phyloP scores from a whole-genome alignment of 2,888 invertebrate genomes.

The Pimpla rufipes region DNA sequence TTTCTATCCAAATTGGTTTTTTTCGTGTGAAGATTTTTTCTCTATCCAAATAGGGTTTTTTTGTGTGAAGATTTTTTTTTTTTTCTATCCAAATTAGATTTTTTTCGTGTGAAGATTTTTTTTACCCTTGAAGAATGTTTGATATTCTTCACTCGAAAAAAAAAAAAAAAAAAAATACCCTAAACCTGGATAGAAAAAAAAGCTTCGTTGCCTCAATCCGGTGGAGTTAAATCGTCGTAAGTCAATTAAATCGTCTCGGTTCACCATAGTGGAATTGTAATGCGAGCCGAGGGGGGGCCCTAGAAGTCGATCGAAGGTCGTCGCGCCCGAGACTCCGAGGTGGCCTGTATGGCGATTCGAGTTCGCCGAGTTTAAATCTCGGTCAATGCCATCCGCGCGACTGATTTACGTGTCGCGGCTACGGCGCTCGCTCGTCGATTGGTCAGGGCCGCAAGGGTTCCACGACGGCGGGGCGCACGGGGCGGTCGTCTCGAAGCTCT shows the following conservation, averaged over 20 bases:
- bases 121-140: background rate
- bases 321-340: constrained; percentile 48
- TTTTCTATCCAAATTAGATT: no score
- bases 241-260: background rate
- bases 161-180: no score
- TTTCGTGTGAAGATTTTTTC: no score
- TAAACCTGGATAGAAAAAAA: background rate
- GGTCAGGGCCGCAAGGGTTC: constrained; percentile 55
- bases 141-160: background rate
- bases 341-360: constrained; percentile 68
- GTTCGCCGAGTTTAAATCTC: constrained; percentile 73
- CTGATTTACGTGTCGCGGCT: constrained; percentile 61
- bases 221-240: background rate
- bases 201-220: background rate
- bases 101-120: no score
- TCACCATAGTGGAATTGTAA: constrained; percentile 54
- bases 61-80: no score
- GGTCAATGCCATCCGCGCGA: constrained; percentile 76
- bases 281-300: constrained; percentile 49
- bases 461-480: background rate
- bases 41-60: no score
- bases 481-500: background rate
- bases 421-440: constrained; percentile 49
- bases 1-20: no score
- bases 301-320: constrained; percentile 72